Evolutionary conservation across 2,113 vertebrate species (phyloP).

Genomic region (Petaurus breviceps): DNA sequence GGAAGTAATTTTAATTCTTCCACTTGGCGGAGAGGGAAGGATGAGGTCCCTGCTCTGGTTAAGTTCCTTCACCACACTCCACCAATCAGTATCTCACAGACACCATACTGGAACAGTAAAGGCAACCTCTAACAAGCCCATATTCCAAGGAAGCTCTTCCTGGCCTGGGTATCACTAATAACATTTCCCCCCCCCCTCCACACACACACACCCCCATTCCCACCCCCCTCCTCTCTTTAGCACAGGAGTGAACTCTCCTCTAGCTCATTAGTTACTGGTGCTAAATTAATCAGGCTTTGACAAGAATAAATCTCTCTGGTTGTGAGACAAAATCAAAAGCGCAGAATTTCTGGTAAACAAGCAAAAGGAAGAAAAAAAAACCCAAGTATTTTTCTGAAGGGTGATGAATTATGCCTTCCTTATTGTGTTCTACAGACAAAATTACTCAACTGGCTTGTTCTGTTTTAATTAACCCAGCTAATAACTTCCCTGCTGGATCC

Average conservation of each 20-base stretch:
- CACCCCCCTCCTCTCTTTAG: conserved; percentile 7
- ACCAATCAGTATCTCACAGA: not conserved
- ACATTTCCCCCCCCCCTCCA: not conserved
- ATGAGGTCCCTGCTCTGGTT: not conserved
- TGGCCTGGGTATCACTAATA: not conserved
- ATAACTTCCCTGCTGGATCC: conserved; percentile 79
- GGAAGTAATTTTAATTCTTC: not conserved
- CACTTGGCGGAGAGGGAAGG: not conserved
- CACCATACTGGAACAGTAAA: not conserved
- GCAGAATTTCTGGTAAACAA: conserved; percentile 74
- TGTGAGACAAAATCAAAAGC: conserved; percentile 71
- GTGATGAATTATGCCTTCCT: conserved; percentile 72
- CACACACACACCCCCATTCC: too few species aligned
- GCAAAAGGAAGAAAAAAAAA: conserved; percentile 46
- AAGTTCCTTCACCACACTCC: not conserved
- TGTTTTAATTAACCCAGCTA: conserved; percentile 81
- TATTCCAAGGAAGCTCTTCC: not conserved
- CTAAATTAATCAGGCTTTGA: conserved; percentile 59
- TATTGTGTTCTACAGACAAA: conserved; percentile 68
- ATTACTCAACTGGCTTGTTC: conserved; percentile 78
- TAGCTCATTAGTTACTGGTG: conserved; percentile 27
- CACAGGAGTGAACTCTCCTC: conserved; percentile 55
- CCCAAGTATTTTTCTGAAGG: conserved; percentile 60
- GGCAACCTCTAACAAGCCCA: not conserved
- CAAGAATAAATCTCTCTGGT: conserved; percentile 63